Conservation (phyloP, 2,113 vertebrate species). For the Leucoraja erinaceus region DNA sequence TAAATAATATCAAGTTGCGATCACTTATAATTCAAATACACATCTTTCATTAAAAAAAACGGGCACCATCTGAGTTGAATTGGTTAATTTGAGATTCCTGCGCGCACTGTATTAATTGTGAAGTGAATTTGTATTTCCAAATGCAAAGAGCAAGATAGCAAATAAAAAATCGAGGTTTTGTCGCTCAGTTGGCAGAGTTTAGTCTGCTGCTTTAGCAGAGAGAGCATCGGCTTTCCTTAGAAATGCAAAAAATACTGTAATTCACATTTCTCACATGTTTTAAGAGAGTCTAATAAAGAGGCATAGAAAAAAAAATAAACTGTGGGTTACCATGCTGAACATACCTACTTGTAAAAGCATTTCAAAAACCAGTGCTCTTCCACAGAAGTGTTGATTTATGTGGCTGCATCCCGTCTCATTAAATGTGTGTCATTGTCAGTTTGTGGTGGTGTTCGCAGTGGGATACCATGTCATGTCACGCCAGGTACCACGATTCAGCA, state of each 20-base stretch:
- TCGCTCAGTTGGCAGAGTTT: no score
- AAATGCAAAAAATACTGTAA: slow-evolving; percentile 55
- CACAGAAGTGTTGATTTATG: slow-evolving; percentile 48
- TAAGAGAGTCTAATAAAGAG: slow-evolving; percentile 70
- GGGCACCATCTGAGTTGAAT: not conserved
- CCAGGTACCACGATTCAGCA: slow-evolving; percentile 57
- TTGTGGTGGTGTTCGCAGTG: slow-evolving; percentile 52
- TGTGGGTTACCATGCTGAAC: slow-evolving; percentile 61
- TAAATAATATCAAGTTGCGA: no score
- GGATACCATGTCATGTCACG: slow-evolving; percentile 58
- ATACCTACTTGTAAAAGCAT: slow-evolving; percentile 34
- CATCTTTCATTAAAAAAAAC: not conserved
- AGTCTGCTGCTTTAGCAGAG: not conserved
- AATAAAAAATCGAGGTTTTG: not conserved
- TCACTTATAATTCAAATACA: not conserved
- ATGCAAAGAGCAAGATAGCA: not conserved
- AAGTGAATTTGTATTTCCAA: no score
- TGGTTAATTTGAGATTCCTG: not conserved
- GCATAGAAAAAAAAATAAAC: slow-evolving; percentile 58
- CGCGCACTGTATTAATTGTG: no score
- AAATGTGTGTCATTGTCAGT: slow-evolving; percentile 49
- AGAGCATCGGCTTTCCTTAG: slow-evolving; percentile 39
- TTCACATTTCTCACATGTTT: slow-evolving; percentile 60
- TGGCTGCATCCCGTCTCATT: slow-evolving; percentile 42
- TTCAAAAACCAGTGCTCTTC: slow-evolving; percentile 44